Conservation (phyloP, 1,140 invertebrate genomes). For the Drepana arcuata region DNA sequence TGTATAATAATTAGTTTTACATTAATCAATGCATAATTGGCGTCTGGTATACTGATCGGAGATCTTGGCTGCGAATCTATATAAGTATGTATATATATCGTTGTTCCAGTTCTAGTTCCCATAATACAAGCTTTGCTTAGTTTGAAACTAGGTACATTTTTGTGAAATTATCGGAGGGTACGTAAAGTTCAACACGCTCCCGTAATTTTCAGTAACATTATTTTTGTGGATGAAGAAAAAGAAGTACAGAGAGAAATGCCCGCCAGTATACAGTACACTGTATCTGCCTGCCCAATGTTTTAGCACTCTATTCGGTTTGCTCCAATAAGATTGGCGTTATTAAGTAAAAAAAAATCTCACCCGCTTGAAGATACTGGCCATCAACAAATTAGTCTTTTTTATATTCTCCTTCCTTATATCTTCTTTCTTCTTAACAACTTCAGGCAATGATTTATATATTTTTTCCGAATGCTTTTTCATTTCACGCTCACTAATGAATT, state of each 20-base stretch:
- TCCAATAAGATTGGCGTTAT: background rate
- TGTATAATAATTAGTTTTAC: too few relatives aligned
- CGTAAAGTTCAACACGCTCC: background rate
- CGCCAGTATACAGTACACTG: background rate
- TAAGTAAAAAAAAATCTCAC: slow-evolving; percentile 19
- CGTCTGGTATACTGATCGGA: too few relatives aligned
- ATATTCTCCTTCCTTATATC: slow-evolving; percentile 53
- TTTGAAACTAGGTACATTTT: too few relatives aligned
- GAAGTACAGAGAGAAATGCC: background rate
- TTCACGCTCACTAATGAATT: slow-evolving; percentile 57
- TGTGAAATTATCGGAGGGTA: background rate
- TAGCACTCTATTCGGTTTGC: too few relatives aligned
- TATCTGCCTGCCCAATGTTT: background rate
- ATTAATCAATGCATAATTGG: too few relatives aligned
- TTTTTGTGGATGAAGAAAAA: background rate
- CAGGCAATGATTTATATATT: slow-evolving; percentile 61
- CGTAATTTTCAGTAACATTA: background rate
- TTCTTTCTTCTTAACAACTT: slow-evolving; percentile 55
- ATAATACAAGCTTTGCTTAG: too few relatives aligned
- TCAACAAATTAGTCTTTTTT: slow-evolving; percentile 62
- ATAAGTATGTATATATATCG: too few relatives aligned
- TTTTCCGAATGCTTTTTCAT: slow-evolving; percentile 62
- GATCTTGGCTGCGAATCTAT: too few relatives aligned
- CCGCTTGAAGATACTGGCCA: slow-evolving; percentile 66
- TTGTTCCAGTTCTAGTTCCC: too few relatives aligned